phyloP scores from a whole-genome alignment of 2,113 vertebrate genomes.

The Tachysurus fulvidraco region DNA sequence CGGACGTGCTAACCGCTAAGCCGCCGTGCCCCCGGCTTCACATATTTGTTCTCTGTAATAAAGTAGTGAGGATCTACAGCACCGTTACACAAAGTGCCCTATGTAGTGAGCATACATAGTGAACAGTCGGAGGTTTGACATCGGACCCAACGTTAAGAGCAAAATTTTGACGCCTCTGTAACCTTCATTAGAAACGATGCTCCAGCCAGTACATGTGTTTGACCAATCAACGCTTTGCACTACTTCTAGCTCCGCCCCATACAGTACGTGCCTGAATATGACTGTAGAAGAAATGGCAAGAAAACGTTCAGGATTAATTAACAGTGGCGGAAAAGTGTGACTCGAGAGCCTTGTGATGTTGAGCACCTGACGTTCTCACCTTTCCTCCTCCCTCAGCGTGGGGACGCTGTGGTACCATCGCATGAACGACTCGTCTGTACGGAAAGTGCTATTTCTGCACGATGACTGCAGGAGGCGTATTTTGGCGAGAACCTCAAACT shows the following conservation, averaged over 20 bases:
- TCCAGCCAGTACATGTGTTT: not conserved
- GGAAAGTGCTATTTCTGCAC: conserved; percentile 81
- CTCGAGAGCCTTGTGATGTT: too few species aligned
- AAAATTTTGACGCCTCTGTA: not conserved
- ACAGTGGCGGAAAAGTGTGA: not conserved
- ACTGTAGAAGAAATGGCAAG: not conserved
- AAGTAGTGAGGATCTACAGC: not conserved
- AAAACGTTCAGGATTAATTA: not conserved
- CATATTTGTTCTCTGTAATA: not conserved
- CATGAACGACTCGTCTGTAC: conserved; percentile 71
- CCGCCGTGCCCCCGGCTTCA: too few species aligned
- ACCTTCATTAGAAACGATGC: not conserved
- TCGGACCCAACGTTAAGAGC: not conserved
- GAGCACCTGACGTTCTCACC: conserved; percentile 62
- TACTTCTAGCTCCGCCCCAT: not conserved
- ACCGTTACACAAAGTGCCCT: not conserved
- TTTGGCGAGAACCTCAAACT: conserved; percentile 87
- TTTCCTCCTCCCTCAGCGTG: conserved; percentile 77
- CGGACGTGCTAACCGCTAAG: too few species aligned
- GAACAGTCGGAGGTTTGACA: not conserved
- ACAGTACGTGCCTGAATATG: too few species aligned
- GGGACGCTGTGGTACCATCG: conserved; percentile 80
- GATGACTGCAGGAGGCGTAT: conserved; percentile 84
- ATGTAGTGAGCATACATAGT: not conserved
- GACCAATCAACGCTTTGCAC: not conserved